Percentiles rank a stretch among this genome's conserved stretches.
These are phyloP conservation scores for Eristalis intricaria DNA, from an alignment of 2,888 invertebrate genomes.

Conservation along the genomic window DNA sequence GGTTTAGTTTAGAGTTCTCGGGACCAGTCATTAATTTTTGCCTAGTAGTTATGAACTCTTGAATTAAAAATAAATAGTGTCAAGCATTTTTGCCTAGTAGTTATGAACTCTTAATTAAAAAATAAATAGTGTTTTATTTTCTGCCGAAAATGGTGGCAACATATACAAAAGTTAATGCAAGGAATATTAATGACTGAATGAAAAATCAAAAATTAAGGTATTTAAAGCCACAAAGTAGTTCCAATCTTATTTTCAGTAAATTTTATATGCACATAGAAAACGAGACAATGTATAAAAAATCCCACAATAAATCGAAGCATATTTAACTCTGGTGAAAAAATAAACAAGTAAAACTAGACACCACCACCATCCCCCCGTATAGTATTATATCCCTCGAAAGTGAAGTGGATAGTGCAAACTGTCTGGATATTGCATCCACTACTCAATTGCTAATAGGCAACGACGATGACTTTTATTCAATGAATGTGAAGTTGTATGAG, in stretches of 20 bases:
- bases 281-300: not conserved
- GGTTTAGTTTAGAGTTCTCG: too few species aligned
- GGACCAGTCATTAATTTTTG: too few species aligned
- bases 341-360: not conserved
- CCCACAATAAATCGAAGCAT: not conserved
- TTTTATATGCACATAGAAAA: not conserved
- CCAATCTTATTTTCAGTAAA: not conserved
- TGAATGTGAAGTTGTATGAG: not conserved
- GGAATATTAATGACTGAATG: too few species aligned
- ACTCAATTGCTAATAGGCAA: slow-evolving; percentile 10
- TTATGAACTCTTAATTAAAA: too few species aligned
- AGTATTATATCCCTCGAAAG: not conserved
- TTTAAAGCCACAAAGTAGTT: too few species aligned
- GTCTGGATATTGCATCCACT: not conserved
- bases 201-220: too few species aligned
- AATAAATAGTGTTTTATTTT: too few species aligned
- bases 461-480: slow-evolving; percentile 8
- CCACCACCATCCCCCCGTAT: not conserved
- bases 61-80: too few species aligned
- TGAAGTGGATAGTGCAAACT: not conserved
- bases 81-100: too few species aligned
- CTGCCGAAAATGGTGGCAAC: too few species aligned
- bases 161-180: too few species aligned
- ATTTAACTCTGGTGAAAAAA: not conserved
- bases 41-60: too few species aligned